phyloP scores from a whole-genome alignment of 2,113 vertebrate genomes.

The Paramisgurnus dabryanus region DNA sequence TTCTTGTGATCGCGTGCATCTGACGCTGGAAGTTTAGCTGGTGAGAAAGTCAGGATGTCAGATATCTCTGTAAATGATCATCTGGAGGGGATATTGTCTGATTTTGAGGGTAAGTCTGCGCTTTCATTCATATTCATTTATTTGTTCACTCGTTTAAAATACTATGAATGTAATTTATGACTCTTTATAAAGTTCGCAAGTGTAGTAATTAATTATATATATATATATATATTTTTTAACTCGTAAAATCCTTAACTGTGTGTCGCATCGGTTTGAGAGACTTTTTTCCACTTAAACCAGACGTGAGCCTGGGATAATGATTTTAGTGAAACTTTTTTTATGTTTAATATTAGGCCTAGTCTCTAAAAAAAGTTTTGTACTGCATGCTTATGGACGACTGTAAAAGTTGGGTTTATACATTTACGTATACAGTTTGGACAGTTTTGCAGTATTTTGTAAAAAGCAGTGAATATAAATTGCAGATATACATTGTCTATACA shows the following conservation, averaged over 20 bases:
- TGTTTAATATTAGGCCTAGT: too few species aligned
- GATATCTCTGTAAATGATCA: slow-evolving; percentile 81
- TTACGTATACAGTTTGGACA: not conserved
- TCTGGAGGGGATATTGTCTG: slow-evolving; percentile 82
- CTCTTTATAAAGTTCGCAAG: not conserved
- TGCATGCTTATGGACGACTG: not conserved
- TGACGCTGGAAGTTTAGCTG: slow-evolving; percentile 20
- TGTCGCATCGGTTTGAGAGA: too few species aligned
- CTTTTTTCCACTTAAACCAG: not conserved
- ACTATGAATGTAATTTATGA: not conserved
- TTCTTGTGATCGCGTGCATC: slow-evolving; percentile 19
- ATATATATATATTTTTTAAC: too few species aligned
- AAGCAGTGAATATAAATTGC: not conserved
- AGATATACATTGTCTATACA: not conserved
- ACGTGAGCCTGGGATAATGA: too few species aligned
- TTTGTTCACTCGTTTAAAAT: not conserved
- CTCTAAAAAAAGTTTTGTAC: not conserved
- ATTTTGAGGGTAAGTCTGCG: slow-evolving; percentile 80
- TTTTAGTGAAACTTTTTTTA: too few species aligned
- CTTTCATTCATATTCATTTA: not conserved
- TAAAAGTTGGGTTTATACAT: not conserved
- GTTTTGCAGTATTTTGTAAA: not conserved
- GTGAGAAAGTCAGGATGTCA: slow-evolving; percentile 70
- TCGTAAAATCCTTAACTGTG: too few species aligned
- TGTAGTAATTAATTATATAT: not conserved